A percentile compares a stretch with the other conserved stretches of the same genome.
Conservation (phyloP, 2,113 vertebrate species). For the Chrysemys picta region DNA sequence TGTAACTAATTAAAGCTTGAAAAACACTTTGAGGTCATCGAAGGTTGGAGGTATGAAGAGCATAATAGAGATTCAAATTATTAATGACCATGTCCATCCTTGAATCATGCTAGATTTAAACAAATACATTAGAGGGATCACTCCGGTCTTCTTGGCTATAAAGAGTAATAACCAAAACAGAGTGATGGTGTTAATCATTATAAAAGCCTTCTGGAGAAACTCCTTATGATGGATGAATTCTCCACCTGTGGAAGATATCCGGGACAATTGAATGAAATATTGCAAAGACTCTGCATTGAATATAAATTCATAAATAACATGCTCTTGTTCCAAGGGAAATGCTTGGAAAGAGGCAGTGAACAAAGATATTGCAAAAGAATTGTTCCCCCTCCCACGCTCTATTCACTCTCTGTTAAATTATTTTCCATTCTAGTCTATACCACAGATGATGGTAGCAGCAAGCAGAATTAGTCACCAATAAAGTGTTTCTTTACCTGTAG, state of each 20-base stretch:
- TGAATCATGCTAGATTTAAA: background rate
- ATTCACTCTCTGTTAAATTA: background rate
- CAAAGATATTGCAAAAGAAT: background rate
- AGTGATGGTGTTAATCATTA: background rate
- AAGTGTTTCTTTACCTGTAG: background rate
- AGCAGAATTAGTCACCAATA: background rate
- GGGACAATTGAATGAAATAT: background rate
- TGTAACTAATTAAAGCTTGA: background rate
- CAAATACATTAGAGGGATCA: background rate
- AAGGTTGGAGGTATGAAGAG: background rate
- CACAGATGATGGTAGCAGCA: background rate
- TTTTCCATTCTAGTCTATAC: background rate
- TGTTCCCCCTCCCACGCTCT: background rate
- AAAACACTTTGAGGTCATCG: background rate
- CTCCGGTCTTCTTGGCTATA: background rate
- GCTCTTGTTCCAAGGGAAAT: background rate
- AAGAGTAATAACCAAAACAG: background rate
- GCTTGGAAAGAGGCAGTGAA: background rate
- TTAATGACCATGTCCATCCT: background rate
- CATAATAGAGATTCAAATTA: background rate
- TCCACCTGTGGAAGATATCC: background rate
- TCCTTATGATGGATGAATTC: background rate
- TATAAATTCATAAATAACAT: rapidly evolving
- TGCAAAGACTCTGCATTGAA: background rate
- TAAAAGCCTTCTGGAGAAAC: background rate